These are phyloP conservation scores for Dryas iulia DNA, from an alignment of 1,140 invertebrate species.

Conservation along the genomic window DNA sequence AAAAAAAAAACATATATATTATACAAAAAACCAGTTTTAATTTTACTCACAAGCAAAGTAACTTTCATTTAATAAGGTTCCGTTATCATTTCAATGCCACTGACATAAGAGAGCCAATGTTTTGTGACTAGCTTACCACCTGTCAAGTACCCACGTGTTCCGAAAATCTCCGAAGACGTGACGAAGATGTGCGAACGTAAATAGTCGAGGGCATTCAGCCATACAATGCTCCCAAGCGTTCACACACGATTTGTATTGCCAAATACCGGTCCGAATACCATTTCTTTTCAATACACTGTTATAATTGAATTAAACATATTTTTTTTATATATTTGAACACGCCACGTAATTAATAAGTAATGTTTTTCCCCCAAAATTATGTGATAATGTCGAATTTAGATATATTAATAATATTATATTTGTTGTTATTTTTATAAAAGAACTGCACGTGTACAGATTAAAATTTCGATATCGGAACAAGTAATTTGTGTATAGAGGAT, in stretches of 20 bases:
- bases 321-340: neutral
- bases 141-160: constrained; percentile 60
- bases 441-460: neutral
- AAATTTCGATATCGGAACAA: constrained; percentile 16
- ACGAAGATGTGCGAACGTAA: constrained; percentile 55
- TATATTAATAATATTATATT: neutral
- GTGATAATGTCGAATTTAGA: too few species aligned
- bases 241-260: constrained; percentile 18
- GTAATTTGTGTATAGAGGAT: constrained; percentile 57
- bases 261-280: constrained; percentile 11
- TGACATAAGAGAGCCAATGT: constrained; percentile 6
- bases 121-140: constrained; percentile 30
- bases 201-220: constrained; percentile 51
- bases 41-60: too few species aligned
- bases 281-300: neutral
- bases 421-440: neutral
- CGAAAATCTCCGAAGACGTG: constrained; percentile 50
- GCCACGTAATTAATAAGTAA: neutral
- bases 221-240: constrained; percentile 12
- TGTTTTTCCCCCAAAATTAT: neutral
- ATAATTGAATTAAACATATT: neutral
- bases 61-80: too few species aligned
- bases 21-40: too few species aligned
- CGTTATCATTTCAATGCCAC: constrained; percentile 22
- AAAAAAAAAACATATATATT: too few species aligned